Base-by-base conservation (phyloP, 1,140 invertebrate species). In the Calliphora vicina region DNA sequence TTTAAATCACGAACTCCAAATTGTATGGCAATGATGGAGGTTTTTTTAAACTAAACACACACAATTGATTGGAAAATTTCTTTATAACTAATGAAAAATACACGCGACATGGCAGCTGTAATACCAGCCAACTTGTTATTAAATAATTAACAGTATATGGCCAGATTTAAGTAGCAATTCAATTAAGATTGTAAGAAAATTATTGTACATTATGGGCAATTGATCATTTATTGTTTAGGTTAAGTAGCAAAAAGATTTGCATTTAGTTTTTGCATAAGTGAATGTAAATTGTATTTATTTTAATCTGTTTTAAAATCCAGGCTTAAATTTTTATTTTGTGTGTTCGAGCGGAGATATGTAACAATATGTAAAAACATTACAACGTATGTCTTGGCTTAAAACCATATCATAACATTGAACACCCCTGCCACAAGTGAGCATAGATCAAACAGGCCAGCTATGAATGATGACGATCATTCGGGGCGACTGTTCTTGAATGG, bases 11-110 rank as follows among this genome's bases (percentile, higher is more conserved):
- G 73, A 76, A 76, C 26, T 20, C 73, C 15, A n/a, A 76, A 29
- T 76, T 76, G 13, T n/a, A 35, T 57, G 15, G n/a, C 15, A 17
- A 6, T 57, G 15, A 57, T n/a, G n/a, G n/a, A 57, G 15, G 15
- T 57, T 17, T n/a, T 57, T 13, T 3, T 17, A 57, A n/a, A n/a
- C 50, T n/a, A 57, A 57, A 17, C 6, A 57, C 15, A 57, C n/a
- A 9, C 61, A 67, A 67, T 67, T 67, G 61, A 67, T 67, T 23
- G 61, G 61, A 67, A 67, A 67, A 67, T 67, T 67, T 67, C 61
- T 67, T 23, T 67, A 67, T 67, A 67, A 67, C 23, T 35, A 35
- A 8, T 35, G 10, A 35, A 23, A 10, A 9, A 67, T 8, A 67
- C 61, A 12, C 61, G 61, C 61, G 61, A 9, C n/a, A 23, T 8